A percentile compares a stretch with the other conserved stretches of the same genome.
phyloP scores from a whole-genome alignment of 2,888 invertebrate species.

The Drosophila atripex region DNA sequence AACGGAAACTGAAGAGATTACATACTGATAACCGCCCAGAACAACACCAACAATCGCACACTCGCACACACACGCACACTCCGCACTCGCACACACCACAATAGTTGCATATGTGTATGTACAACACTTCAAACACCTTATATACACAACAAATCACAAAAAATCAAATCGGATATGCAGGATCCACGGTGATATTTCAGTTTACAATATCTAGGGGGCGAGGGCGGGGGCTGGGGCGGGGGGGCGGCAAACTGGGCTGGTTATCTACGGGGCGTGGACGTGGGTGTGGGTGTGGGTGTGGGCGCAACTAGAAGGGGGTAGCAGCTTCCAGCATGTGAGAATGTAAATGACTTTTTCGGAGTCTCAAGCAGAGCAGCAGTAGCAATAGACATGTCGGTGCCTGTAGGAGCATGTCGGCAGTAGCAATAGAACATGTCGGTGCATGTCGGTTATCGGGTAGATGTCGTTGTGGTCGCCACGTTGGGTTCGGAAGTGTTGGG shows the following conservation, averaged over 20 bases:
- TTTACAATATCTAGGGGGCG: constrained; percentile 5
- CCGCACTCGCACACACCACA: constrained; percentile 1
- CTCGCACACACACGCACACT: constrained; percentile 9
- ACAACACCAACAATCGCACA: constrained; percentile 7
- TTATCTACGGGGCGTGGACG: not conserved
- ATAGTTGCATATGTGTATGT: constrained; percentile 1
- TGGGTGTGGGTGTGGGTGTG: not conserved
- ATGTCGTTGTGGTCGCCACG: too few relatives aligned
- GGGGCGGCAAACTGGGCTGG: not conserved
- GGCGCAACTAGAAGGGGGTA: constrained; percentile 2
- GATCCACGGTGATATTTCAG: not conserved
- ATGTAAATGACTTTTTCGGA: constrained; percentile 3
- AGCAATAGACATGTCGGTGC: not conserved
- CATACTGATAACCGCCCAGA: constrained; percentile 7
- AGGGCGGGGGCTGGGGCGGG: not conserved
- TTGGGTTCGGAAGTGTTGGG: not conserved
- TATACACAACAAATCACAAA: not conserved
- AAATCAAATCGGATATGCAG: constrained; percentile 3
- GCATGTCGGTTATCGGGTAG: too few relatives aligned
- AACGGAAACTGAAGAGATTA: constrained; percentile 31
- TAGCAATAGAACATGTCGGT: too few relatives aligned
- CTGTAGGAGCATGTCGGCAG: not conserved
- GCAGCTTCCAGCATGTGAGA: constrained; percentile 29
- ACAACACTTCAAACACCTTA: not conserved
- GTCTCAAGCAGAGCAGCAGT: constrained; percentile 33